Evolutionary conservation across 2,888 invertebrate genomes (phyloP), one percentile per base, ranked within the genome.

Genomic region (Caenorhabditis afra): DNA sequence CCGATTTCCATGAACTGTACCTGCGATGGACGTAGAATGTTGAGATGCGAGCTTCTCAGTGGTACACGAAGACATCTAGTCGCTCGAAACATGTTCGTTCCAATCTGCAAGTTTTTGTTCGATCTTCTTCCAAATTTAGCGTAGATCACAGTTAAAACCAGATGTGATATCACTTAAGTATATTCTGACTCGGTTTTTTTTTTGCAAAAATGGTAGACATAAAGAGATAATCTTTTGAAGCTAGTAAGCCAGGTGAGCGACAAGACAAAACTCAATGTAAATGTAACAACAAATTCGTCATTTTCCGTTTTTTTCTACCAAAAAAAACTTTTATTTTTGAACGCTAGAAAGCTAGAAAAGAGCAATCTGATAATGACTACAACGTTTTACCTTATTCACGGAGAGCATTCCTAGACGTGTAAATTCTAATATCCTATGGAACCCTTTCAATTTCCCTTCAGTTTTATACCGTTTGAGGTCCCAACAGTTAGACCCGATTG

Each of bases 21-120:
- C 50, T 73, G 66, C 23, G 65, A 37, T 65, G 79, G 74, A 12
- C 62, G 58, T 16, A 74, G 61, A 61, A 74, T 79, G 2, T 74
- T 68, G 14, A 62, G 29, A 18, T 67, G 67, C 11, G 68, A 68
- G 22, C 52, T 62, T 64, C 79, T 62, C 41, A 79, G 14, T 45
- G 62, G 57, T 37, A 47, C 37, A 3, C 67, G 44, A 0, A 66
- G 50, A 44, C 52, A 64, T 22, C 49, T 47, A 16, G 68, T 67
- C n/a, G 68, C 79, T 16, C 79, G 73, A 22, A 79, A 67, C 79
- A 79, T 79, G 35, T 66, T 59, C 39, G 23, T 12, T 12, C 52
- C 20, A 23, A 35, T 29, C 65, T 65, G 55, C 12, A 64, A 23
- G 14, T 50, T 39, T 20, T 22, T 3, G 12, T 11, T 29, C n/a